phyloP scores from a whole-genome alignment of 2,888 invertebrate species.

The Leptothorax acervorum region DNA sequence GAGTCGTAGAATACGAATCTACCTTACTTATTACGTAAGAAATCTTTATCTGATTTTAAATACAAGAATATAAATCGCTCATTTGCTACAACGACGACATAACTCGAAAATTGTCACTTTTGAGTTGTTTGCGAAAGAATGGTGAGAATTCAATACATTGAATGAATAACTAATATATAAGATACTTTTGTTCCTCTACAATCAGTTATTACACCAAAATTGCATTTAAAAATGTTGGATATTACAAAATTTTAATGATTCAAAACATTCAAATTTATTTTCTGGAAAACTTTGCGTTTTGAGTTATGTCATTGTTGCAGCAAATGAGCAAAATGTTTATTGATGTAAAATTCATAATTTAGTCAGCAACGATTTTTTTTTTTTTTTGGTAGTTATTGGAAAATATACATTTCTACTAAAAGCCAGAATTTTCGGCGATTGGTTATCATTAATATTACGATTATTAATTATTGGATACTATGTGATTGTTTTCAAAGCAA shows the following conservation, averaged over 20 bases:
- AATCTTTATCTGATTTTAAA: not conserved
- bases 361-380: not conserved
- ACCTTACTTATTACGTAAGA: not conserved
- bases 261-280: no score
- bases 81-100: no score
- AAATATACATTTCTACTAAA: not conserved
- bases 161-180: no score
- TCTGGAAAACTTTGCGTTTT: no score
- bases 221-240: no score
- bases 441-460: not conserved
- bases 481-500: not conserved
- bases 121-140: no score
- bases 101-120: no score
- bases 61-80: not conserved
- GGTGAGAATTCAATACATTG: no score
- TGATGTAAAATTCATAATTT: not conserved
- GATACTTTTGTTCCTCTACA: no score
- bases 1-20: not conserved
- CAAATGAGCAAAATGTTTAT: not conserved
- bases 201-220: no score
- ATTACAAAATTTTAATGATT: no score
- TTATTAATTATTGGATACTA: not conserved
- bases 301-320: no score
- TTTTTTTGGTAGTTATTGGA: not conserved
- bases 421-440: not conserved